phyloP scores from a whole-genome alignment of 2,113 vertebrate species.

The Microtus montanus region DNA sequence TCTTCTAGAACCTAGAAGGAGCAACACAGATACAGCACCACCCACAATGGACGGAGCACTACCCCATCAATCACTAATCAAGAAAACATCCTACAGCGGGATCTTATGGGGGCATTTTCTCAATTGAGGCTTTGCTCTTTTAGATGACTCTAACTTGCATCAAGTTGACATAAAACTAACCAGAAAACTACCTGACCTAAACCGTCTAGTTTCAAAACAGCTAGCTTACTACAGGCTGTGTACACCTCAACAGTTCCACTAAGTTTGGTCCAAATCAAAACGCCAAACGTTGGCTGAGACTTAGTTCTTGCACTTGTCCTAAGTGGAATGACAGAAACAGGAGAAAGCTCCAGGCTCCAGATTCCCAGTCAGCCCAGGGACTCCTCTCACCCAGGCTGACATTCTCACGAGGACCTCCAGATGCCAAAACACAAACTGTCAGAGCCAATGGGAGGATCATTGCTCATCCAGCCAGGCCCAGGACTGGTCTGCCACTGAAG shows the following conservation, averaged over 20 bases:
- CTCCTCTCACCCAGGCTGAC: neutral
- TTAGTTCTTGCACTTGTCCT: neutral
- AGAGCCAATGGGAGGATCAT: neutral
- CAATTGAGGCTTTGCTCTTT: neutral
- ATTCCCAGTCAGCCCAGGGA: neutral
- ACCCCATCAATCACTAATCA: neutral
- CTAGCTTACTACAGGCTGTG: neutral
- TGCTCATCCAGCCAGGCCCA: neutral
- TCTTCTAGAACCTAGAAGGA: neutral
- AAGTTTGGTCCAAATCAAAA: neutral
- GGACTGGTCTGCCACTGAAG: neutral
- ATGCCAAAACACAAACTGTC: neutral
- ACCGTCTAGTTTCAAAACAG: constrained; percentile 3
- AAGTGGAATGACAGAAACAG: neutral
- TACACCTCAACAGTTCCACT: neutral
- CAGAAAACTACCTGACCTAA: neutral
- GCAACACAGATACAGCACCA: neutral
- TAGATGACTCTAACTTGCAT: neutral
- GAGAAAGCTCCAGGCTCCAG: neutral
- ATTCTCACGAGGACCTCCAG: neutral
- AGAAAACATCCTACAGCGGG: neutral
- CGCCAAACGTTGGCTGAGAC: neutral
- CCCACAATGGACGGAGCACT: neutral
- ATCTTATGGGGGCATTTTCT: neutral
- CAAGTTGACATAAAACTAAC: neutral